Percentiles rank a stretch among this genome's conserved stretches.
phyloP scores from a whole-genome alignment of 2,797 vertebrate genomes.

The Aeoliscus strigatus region DNA sequence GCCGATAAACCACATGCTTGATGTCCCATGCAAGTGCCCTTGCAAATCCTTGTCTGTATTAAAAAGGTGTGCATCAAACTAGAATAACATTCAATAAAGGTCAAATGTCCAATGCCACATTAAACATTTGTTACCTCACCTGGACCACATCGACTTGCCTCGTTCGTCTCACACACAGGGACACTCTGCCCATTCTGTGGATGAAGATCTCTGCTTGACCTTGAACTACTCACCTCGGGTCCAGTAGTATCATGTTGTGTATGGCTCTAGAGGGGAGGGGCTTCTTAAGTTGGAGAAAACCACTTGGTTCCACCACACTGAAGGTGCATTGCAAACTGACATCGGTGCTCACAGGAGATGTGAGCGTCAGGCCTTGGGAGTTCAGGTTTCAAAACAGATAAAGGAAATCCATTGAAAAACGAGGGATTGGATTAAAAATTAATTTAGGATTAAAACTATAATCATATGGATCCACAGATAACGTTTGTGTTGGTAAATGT shows the following conservation, averaged over 20 bases:
- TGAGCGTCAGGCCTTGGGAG: too few relatives aligned
- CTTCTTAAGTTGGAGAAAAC: background rate
- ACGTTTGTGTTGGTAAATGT: too few relatives aligned
- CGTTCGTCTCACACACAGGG: constrained; percentile 42
- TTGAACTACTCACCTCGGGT: background rate
- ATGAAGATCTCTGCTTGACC: background rate
- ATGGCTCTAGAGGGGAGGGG: background rate
- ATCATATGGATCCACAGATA: too few relatives aligned
- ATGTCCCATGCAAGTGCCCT: background rate
- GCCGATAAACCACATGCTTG: background rate
- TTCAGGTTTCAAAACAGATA: background rate
- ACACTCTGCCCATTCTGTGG: background rate
- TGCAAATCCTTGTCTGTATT: background rate
- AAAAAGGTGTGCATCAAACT: too few relatives aligned
- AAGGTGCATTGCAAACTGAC: background rate
- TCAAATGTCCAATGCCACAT: too few relatives aligned
- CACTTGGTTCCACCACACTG: too few relatives aligned
- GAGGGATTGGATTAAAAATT: background rate
- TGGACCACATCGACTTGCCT: too few relatives aligned
- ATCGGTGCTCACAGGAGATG: background rate
- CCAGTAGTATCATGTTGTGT: background rate
- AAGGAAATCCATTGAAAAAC: too few relatives aligned
- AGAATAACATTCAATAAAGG: too few relatives aligned
- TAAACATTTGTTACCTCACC: constrained; percentile 62
- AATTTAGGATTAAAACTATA: background rate